phyloP scores from a whole-genome alignment of 1,140 invertebrate genomes.

The Drosophila nannoptera region DNA sequence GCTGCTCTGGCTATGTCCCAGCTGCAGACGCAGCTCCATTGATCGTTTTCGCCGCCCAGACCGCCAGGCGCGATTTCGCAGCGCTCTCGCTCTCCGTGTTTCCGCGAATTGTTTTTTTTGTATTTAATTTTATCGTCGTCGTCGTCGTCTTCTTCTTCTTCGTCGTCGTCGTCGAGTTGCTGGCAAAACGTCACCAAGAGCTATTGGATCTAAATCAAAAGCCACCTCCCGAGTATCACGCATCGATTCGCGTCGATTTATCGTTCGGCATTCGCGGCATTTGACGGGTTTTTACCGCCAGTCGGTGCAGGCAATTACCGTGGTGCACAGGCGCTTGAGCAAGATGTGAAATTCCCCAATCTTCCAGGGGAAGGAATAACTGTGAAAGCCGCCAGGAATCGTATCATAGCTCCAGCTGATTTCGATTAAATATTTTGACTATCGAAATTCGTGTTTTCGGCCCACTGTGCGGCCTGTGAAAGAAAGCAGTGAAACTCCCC shows the following conservation, averaged over 20 bases:
- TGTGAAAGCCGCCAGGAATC: background rate
- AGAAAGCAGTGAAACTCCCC: too few relatives aligned
- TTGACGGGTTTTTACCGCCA: slow-evolving; percentile 72
- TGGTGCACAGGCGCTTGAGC: slow-evolving; percentile 14
- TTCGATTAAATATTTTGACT: too few relatives aligned
- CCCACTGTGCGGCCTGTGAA: slow-evolving; percentile 48
- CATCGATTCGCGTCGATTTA: slow-evolving; percentile 67
- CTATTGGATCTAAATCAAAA: slow-evolving; percentile 59
- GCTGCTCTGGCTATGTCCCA: slow-evolving; percentile 5
- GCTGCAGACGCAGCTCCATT: slow-evolving; percentile 50
- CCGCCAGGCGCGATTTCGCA: slow-evolving; percentile 62
- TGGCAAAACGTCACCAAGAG: slow-evolving; percentile 59
- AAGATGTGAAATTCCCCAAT: too few relatives aligned
- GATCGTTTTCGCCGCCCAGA: slow-evolving; percentile 69
- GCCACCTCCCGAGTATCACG: slow-evolving; percentile 59
- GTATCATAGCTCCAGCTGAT: too few relatives aligned
- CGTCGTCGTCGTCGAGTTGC: slow-evolving; percentile 20
- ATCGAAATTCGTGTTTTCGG: background rate
- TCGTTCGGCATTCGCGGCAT: slow-evolving; percentile 65
- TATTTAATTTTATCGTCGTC: slow-evolving; percentile 19
- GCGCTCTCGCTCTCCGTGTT: slow-evolving; percentile 26
- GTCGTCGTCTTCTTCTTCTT: slow-evolving; percentile 14
- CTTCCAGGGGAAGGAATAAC: too few relatives aligned
- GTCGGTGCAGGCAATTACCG: slow-evolving; percentile 29
- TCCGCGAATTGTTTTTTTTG: slow-evolving; percentile 51